Conservation (phyloP, 2,888 invertebrate genomes). For the Onchidella celtica region DNA sequence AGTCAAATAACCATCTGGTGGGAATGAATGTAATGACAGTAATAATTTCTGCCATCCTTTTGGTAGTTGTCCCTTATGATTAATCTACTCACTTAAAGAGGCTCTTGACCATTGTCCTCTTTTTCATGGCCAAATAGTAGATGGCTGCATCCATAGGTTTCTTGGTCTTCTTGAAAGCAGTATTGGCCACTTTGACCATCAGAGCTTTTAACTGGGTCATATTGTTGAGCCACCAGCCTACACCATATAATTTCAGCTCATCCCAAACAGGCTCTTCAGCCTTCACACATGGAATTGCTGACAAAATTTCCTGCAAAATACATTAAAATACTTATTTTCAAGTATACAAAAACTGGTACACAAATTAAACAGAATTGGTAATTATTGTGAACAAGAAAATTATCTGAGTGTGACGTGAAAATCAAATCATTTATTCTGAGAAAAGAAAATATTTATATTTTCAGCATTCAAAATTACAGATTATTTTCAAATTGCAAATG, state of each 20-base stretch:
- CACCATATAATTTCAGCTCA: conserved; percentile 92
- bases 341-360: neutral
- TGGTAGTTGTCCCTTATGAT: no score
- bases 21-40: no score
- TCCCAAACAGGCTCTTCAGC: conserved; percentile 87
- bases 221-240: conserved; percentile 98
- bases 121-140: conserved; percentile 98
- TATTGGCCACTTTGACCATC: conserved; percentile 88
- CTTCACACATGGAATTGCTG: conserved; percentile 86
- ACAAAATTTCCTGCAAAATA: conserved; percentile 86
- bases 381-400: neutral
- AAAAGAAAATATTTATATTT: no score
- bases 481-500: no score
- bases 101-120: conserved; percentile 97
- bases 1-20: no score
- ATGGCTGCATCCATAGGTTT: conserved; percentile 98
- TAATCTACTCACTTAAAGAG: conserved; percentile 87
- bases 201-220: conserved; percentile 85
- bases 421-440: no score
- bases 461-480: no score
- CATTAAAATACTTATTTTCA: neutral
- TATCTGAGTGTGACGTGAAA: neutral
- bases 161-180: conserved; percentile 93
- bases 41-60: no score
- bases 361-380: neutral